Conservation (phyloP, 2,888 invertebrate genomes). For the Drosophila leonis region DNA sequence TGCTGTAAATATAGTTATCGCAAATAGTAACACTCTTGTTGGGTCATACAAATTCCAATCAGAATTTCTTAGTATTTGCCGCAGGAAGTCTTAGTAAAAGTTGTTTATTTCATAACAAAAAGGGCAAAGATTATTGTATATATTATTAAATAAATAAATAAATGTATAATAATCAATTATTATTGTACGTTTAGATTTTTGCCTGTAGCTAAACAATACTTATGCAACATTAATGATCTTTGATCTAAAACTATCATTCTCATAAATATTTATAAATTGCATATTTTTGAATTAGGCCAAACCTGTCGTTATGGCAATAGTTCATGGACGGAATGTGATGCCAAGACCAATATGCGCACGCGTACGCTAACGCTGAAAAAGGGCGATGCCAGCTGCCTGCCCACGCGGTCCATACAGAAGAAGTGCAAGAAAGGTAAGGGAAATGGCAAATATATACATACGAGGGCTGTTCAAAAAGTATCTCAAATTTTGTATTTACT, state of each 20-base stretch:
- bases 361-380: conserved; percentile 94
- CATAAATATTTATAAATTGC: neutral
- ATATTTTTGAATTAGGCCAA: conserved; percentile 79
- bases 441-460: neutral
- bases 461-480: neutral
- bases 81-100: neutral
- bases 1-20: neutral
- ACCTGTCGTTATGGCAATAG: conserved; percentile 94
- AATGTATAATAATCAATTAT: too few relatives aligned
- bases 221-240: too few relatives aligned
- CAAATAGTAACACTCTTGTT: neutral
- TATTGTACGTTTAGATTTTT: too few relatives aligned
- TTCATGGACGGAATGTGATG: conserved; percentile 95
- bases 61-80: neutral
- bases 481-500: too few relatives aligned
- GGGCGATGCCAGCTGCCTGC: conserved; percentile 92
- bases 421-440: conserved; percentile 95
- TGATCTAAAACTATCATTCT: too few relatives aligned
- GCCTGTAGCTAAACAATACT: too few relatives aligned
- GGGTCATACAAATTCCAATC: neutral
- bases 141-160: neutral
- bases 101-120: neutral
- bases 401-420: conserved; percentile 93
- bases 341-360: conserved; percentile 92
- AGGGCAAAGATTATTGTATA: too few relatives aligned